Evolutionary conservation across 2,113 vertebrate genomes (phyloP).

Genomic region (Heliornis fulica): DNA sequence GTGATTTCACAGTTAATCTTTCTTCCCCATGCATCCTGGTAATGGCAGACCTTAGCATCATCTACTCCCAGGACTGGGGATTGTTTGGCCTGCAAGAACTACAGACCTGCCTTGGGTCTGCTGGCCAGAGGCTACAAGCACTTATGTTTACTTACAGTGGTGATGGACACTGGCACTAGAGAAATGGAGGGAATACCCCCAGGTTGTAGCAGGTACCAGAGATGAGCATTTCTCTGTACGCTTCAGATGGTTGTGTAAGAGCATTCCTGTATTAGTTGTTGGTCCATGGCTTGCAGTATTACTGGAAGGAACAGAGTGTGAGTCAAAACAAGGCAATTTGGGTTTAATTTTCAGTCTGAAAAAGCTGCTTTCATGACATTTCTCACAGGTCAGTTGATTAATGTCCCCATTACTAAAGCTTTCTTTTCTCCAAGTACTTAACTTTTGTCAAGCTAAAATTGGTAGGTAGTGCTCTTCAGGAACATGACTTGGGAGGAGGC

Average conservation of each 20-base stretch:
- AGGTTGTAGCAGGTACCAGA: not conserved
- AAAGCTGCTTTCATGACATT: not conserved
- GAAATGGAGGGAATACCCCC: accelerated
- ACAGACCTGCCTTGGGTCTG: not conserved
- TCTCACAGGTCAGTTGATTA: not conserved
- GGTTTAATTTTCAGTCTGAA: not conserved
- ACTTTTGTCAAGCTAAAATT: not conserved
- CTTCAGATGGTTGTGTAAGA: accelerated
- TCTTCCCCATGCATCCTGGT: not conserved
- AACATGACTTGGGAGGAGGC: not conserved
- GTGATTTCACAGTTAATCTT: not conserved
- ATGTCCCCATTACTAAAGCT: not conserved
- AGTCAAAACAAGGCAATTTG: not conserved
- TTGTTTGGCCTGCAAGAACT: not conserved
- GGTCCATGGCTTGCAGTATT: accelerated
- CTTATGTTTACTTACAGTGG: accelerated
- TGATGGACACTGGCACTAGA: accelerated
- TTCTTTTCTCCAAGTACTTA: not conserved
- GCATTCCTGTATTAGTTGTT: not conserved
- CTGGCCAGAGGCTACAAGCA: not conserved
- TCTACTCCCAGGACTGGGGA: not conserved
- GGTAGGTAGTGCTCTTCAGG: not conserved
- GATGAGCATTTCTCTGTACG: accelerated
- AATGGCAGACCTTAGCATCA: not conserved
- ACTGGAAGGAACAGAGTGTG: not conserved